phyloP scores from a whole-genome alignment of 2,888 invertebrate genomes.

The Sussaba pulchella region DNA sequence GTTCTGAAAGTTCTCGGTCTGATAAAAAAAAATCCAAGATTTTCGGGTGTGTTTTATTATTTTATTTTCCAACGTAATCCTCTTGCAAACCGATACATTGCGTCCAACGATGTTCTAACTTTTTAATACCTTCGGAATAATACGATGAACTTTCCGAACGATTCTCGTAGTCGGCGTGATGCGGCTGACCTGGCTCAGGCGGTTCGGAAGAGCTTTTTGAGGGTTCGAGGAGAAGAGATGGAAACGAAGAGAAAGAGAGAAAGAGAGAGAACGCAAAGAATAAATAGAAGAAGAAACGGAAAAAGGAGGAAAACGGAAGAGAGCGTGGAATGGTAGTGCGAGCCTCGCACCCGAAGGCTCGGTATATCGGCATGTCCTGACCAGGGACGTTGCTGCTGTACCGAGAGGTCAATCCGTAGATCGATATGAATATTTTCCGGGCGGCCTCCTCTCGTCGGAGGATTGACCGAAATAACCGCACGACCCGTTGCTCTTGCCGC shows the following conservation, averaged over 20 bases:
- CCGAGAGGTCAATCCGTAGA: constrained; percentile 74
- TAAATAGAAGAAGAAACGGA: neutral
- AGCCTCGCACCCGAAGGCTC: constrained; percentile 20
- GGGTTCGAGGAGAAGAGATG: constrained; percentile 10
- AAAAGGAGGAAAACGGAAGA: neutral
- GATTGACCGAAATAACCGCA: constrained; percentile 78
- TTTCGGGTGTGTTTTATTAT: too few relatives aligned
- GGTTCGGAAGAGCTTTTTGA: constrained; percentile 75
- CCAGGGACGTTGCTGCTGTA: neutral
- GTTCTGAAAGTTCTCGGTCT: too few relatives aligned
- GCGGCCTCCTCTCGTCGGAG: constrained; percentile 71
- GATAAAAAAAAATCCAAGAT: too few relatives aligned
- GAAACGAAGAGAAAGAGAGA: neutral
- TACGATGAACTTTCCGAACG: too few relatives aligned
- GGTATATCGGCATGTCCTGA: constrained; percentile 35
- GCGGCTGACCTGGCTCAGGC: constrained; percentile 71
- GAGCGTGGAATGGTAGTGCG: neutral
- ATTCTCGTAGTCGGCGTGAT: constrained; percentile 66
- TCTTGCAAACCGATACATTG: too few relatives aligned
- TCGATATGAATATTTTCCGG: constrained; percentile 80
- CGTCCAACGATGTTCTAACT: too few relatives aligned
- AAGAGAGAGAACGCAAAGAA: neutral
- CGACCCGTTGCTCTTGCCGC: constrained; percentile 17
- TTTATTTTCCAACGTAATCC: too few relatives aligned
- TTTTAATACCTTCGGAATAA: too few relatives aligned